These are phyloP conservation scores for Danio kyathit DNA, from an alignment of 2,797 vertebrate species.

Conservation along the genomic window DNA sequence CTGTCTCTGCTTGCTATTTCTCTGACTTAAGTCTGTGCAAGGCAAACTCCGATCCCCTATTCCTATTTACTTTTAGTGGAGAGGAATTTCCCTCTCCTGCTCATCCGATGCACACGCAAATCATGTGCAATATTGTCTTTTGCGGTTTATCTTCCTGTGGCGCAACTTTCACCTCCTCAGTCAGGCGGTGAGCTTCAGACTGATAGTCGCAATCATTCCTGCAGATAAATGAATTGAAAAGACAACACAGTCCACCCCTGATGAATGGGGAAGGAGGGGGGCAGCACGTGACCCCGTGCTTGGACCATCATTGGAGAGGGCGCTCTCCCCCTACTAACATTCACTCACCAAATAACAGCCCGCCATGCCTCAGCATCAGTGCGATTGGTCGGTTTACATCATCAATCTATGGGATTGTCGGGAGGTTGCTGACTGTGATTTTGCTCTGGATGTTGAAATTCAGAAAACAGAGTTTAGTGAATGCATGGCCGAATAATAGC, in stretches of 20 bases:
- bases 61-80: conserved; percentile 80
- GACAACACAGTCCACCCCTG: conserved; percentile 99
- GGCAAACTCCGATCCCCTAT: conserved; percentile 77
- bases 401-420: conserved; percentile 97
- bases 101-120: conserved; percentile 86
- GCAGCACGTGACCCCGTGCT: conserved; percentile 83
- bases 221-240: conserved; percentile 99
- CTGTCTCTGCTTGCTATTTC: conserved; percentile 48
- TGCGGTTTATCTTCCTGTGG: conserved; percentile 99
- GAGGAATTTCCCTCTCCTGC: conserved; percentile 77
- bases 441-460: conserved; percentile 61
- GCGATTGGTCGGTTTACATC: conserved; percentile 92
- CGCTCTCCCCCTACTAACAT: conserved; percentile 81
- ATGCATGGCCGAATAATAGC: conserved; percentile 51
- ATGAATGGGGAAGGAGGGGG: conserved; percentile 98
- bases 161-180: conserved; percentile 99
- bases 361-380: conserved; percentile 80
- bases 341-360: conserved; percentile 91
- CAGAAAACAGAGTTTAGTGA: conserved; percentile 57
- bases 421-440: conserved; percentile 86
- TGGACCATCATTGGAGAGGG: conserved; percentile 82
- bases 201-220: conserved; percentile 99
- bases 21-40: conserved; percentile 70
- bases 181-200: conserved; percentile 99
- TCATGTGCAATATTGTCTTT: conserved; percentile 98